Evolutionary conservation across 2,888 invertebrate genomes (phyloP), one percentile per base, ranked within the genome.

Genomic region (Oeneis ivallda): DNA sequence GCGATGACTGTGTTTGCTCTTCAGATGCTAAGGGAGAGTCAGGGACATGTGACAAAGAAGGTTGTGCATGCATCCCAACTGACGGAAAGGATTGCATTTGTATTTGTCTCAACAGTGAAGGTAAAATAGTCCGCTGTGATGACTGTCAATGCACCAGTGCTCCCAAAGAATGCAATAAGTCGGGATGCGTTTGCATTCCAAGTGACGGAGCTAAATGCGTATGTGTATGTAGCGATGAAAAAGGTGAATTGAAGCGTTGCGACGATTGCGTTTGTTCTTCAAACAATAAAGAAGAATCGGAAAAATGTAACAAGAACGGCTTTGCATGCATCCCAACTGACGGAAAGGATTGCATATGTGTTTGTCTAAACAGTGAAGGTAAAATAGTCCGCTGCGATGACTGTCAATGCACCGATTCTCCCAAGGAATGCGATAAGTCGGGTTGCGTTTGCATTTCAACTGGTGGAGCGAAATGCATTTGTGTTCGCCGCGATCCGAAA

Each of bases 121-220:
- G 72, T 1, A 49, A 26, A 11, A 54, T 41, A 54, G 26, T 70
- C 52, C 62, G 69, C 3, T 77, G 79, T 34, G 58, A 74, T 1
- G 76, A 80, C 11, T 81, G 80, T 19, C 47, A 54, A 17, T 65
- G 61, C 41, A 7, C 15, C 10, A 19, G 66, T 26, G 34, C 19
- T 19, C 62, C 66, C 37, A 60, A 70, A 9, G 72, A 76, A 43
- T 83, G 84, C 60, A 69, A 76, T 39, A 79, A 77, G 47, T 68
- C 68, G 1, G 75, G 73, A 41, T 82, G 81, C 47, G 60, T 76
- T 19, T 79, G 80, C 61, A 69, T 78, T 0, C 65, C 69, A 10
- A 76, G 75, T 11, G 71, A 66, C 0, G 77, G 78, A 1, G 75
- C 76, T 56, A 15, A 72, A n/a, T 79, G 79, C 65, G 64, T 80